Conservation (phyloP, 2,888 invertebrate genomes). For the Pammene fasciana region DNA sequence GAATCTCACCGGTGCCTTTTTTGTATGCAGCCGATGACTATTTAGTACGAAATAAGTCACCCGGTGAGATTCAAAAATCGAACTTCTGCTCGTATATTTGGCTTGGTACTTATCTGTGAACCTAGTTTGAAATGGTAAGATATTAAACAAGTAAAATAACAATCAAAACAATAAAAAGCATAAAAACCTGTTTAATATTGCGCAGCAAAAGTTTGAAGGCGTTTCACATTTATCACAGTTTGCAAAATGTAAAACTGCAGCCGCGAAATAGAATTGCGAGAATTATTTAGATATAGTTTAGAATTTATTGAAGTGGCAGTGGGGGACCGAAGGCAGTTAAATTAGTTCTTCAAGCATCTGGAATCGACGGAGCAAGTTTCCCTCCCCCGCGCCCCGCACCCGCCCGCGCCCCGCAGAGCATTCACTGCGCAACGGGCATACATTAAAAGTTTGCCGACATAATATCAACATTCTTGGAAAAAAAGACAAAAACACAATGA, state of each 20-base stretch:
- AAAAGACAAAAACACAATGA: slow-evolving; percentile 40
- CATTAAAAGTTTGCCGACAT: slow-evolving; percentile 78
- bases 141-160: too few relatives aligned
- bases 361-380: slow-evolving; percentile 77
- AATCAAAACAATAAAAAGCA: background rate
- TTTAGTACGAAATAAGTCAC: too few relatives aligned
- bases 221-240: slow-evolving; percentile 36
- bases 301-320: slow-evolving; percentile 78
- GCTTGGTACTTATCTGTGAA: too few relatives aligned
- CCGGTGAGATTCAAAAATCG: too few relatives aligned
- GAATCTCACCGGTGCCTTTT: too few relatives aligned
- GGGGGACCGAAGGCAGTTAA: slow-evolving; percentile 72
- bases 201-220: slow-evolving; percentile 32
- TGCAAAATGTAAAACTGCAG: slow-evolving; percentile 38
- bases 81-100: too few relatives aligned
- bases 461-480: slow-evolving; percentile 69
- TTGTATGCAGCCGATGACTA: too few relatives aligned
- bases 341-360: slow-evolving; percentile 80
- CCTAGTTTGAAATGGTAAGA: too few relatives aligned
- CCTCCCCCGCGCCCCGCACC: slow-evolving; percentile 44
- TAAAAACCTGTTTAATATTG: slow-evolving; percentile 19
- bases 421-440: slow-evolving; percentile 73
- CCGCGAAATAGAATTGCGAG: slow-evolving; percentile 39
- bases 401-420: slow-evolving; percentile 49
- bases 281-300: slow-evolving; percentile 54